phyloP scores from a whole-genome alignment of 2,113 vertebrate genomes.

The Ciconia boyciana region DNA sequence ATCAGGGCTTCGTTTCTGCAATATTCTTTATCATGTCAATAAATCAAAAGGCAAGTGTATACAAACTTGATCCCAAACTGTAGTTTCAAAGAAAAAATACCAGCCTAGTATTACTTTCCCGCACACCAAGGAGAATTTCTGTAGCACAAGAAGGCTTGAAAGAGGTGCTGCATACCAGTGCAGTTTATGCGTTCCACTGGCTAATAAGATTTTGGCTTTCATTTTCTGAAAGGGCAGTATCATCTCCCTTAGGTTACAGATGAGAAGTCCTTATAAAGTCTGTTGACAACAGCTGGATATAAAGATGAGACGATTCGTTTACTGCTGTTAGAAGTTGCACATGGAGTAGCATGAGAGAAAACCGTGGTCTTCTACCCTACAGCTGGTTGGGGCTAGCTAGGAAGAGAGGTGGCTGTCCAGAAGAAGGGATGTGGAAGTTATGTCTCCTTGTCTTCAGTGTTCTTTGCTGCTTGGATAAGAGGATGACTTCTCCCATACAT shows the following conservation, averaged over 20 bases:
- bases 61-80: background rate
- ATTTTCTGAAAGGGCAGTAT: background rate
- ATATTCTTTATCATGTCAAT: background rate
- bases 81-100: background rate
- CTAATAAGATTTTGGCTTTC: background rate
- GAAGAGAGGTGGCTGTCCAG: background rate
- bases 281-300: background rate
- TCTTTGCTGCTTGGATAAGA: background rate
- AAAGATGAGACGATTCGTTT: background rate
- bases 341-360: background rate
- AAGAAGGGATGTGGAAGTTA: background rate
- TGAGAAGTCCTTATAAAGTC: background rate
- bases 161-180: background rate
- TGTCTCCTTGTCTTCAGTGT: background rate
- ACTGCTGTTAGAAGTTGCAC: background rate
- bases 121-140: background rate
- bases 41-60: background rate
- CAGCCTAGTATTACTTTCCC: background rate
- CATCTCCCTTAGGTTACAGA: background rate
- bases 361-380: background rate
- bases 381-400: background rate
- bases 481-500: rapidly evolving
- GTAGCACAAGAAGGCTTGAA: background rate
- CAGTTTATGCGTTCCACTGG: background rate
- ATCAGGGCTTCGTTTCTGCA: background rate